Evolutionary conservation across 1,140 invertebrate species (phyloP).

Genomic region (Pseudomyrmex concolor): DNA sequence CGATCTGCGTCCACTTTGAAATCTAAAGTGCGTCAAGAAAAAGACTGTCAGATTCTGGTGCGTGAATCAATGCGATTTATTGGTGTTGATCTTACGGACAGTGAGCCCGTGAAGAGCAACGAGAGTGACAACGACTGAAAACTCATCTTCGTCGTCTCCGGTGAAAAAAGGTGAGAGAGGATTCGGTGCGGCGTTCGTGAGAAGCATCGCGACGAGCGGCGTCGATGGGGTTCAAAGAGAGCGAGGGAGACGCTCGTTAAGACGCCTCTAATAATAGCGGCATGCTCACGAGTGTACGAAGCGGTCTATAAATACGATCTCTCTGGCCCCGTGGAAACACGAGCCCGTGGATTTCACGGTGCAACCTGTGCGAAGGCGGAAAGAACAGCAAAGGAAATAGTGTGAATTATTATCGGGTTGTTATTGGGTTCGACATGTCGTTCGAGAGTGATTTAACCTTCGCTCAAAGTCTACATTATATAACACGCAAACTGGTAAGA

Average conservation of each 20-base stretch:
- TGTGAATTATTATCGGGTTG: background rate
- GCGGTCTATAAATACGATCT: conserved; percentile 75
- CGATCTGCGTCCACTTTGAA: background rate
- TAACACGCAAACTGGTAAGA: too few species aligned
- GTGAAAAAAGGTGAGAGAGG: background rate
- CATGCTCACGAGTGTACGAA: conserved; percentile 73
- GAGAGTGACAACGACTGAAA: background rate
- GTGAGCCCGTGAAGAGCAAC: too few species aligned
- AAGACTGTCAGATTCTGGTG: background rate
- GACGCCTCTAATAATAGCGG: conserved; percentile 72
- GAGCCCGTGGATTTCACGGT: conserved; percentile 75
- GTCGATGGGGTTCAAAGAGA: conserved; percentile 54
- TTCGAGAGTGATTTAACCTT: too few species aligned
- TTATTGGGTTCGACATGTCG: conserved; percentile 25
- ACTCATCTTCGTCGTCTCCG: background rate
- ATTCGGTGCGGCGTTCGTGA: conserved; percentile 22
- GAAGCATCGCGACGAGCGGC: conserved; percentile 40
- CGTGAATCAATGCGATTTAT: background rate
- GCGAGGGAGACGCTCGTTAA: conserved; percentile 68
- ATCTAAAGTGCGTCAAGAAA: background rate
- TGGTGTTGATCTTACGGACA: background rate
- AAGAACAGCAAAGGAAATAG: conserved; percentile 5
- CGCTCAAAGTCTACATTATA: too few species aligned
- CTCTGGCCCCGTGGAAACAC: conserved; percentile 73
- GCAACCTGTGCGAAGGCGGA: conserved; percentile 66